Conservation (phyloP, 2,113 vertebrate species). For the Nycticryphes semicollaris region DNA sequence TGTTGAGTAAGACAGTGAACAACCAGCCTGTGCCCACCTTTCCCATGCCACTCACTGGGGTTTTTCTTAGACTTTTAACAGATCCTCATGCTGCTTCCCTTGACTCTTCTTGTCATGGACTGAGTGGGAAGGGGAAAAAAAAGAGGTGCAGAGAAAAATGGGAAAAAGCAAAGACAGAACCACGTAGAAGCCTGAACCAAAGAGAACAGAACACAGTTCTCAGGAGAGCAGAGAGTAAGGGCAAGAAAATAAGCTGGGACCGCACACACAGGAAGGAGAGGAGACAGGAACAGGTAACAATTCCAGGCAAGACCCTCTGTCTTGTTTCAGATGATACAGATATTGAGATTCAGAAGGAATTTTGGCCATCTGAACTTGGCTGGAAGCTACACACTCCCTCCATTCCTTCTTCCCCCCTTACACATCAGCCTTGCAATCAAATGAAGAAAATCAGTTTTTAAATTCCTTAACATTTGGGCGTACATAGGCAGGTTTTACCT, state of each 20-base stretch:
- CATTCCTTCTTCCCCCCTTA: neutral
- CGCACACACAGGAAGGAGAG: neutral
- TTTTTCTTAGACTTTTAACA: neutral
- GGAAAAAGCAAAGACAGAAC: neutral
- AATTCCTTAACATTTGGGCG: neutral
- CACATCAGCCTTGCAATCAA: neutral
- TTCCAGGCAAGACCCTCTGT: neutral
- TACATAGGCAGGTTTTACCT: neutral
- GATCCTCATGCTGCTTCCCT: neutral
- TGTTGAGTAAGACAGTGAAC: neutral
- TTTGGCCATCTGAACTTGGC: neutral
- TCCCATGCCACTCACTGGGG: neutral
- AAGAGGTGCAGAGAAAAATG: neutral
- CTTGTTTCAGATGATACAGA: neutral
- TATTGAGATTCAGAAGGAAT: neutral
- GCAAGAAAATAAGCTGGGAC: neutral
- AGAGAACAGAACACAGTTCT: neutral
- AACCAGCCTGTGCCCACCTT: neutral
- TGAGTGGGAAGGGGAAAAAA: fast-evolving
- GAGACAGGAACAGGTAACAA: neutral
- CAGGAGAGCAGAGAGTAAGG: neutral
- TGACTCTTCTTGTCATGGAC: neutral
- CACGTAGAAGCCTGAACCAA: neutral
- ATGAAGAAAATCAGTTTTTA: neutral
- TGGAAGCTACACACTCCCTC: neutral